Conservation (phyloP, 2,113 vertebrate genomes). For the Mesoclemmys tuberculata region DNA sequence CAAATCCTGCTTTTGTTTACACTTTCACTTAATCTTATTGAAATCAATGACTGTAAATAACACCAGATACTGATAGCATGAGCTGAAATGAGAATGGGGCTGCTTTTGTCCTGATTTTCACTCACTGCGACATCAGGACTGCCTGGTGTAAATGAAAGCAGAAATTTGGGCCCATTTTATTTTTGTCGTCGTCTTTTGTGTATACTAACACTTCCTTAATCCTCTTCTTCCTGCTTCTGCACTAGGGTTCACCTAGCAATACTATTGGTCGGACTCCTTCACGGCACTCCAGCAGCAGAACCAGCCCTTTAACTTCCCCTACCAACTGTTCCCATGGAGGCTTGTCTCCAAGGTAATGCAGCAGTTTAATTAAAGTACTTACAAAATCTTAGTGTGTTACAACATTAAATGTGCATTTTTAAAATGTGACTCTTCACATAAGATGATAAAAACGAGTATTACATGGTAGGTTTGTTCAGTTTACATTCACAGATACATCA, state of each 20-base stretch:
- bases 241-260: conserved; percentile 95
- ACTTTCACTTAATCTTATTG: not conserved
- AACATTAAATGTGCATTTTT: not conserved
- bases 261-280: conserved; percentile 91
- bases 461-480: not conserved
- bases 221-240: conserved; percentile 35
- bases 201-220: conserved; percentile 12
- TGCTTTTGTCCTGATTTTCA: not conserved
- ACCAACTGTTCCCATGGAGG: conserved; percentile 98
- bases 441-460: not conserved
- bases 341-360: conserved; percentile 94
- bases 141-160: not conserved
- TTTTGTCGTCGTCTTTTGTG: not conserved
- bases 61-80: not conserved
- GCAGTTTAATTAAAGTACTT: conserved; percentile 57
- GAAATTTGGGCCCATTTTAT: conserved; percentile 6
- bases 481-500: not conserved
- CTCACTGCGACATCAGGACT: not conserved
- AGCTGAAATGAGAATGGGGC: not conserved
- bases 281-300: conserved; percentile 92
- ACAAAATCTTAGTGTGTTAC: conserved; percentile 46
- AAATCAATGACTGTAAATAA: not conserved
- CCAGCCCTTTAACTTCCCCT: conserved; percentile 95
- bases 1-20: no score
- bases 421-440: conserved; percentile 45